phyloP scores from a whole-genome alignment of 2,797 vertebrate genomes.

The Crypturellus tataupa region DNA sequence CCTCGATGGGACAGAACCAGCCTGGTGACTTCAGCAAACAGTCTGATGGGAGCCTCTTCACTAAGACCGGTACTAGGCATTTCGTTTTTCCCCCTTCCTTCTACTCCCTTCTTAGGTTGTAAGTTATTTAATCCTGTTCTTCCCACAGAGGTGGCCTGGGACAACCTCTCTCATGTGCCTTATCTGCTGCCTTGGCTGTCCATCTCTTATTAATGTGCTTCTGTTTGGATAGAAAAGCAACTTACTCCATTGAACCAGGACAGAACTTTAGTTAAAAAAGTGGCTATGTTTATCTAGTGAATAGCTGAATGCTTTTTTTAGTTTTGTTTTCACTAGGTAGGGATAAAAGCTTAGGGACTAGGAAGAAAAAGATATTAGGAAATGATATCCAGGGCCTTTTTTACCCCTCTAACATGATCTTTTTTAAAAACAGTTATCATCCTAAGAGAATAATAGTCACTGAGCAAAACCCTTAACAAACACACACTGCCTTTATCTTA shows the following conservation, averaged over 20 bases:
- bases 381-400: not conserved
- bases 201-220: not conserved
- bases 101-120: not conserved
- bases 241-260: not conserved
- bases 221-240: accelerated
- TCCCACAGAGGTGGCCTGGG: not conserved
- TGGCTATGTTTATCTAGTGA: not conserved
- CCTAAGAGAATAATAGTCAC: not conserved
- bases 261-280: not conserved
- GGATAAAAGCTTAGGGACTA: not conserved
- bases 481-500: not conserved
- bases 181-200: not conserved
- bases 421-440: not conserved
- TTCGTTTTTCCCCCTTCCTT: not conserved
- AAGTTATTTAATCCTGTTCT: not conserved
- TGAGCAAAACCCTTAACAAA: not conserved
- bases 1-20: slow-evolving; percentile 82
- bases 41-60: slow-evolving; percentile 80
- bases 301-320: not conserved
- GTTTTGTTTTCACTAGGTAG: not conserved
- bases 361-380: not conserved
- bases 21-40: slow-evolving; percentile 83
- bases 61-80: slow-evolving; percentile 78
- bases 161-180: not conserved
- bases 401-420: not conserved